Base-by-base conservation (phyloP, 2,888 invertebrate genomes). In the Aphodius granarius region DNA sequence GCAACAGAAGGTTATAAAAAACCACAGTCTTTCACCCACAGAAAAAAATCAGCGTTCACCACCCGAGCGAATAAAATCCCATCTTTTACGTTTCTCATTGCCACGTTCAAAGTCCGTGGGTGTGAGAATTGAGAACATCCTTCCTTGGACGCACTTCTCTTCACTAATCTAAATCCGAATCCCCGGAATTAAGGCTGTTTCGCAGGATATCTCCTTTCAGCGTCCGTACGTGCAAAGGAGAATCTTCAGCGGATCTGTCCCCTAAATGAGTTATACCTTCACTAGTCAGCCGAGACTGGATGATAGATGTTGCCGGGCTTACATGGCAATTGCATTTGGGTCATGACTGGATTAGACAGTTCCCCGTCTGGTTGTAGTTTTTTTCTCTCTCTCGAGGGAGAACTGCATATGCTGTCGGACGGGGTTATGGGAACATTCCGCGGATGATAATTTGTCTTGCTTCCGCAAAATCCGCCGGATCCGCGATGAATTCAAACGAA, bases 311-410 rank as follows among this genome's bases (percentile, higher is more conserved):
- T 80, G 80, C 19, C 78, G 77, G 80, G 82, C 82, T 84, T 84
- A 85, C 84, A 85, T 79, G 83, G 83, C 83, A 84, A 85, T 84
- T 83, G 85, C 85, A 85, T 85, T 85, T 84, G 83, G 85, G 84
- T 84, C 83, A 83, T 81, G 84, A 83, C 83, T 83, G 83, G 84
- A 84, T 85, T 84, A 84, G 81, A 22, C n/a, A 21, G 68, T 20
- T 3, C 13, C 43, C 43, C 43, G 43, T 43, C 43, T 43, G 43
- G 68, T 21, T 68, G 20, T 20, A 19, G 68, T 6, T 20, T 1
- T 19, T 68, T 68, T 68, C 21, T 65, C n/a, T 64, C 15, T 65
- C n/a, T 65, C 43, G 23, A 4, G 43, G 9, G 43, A 43, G 43
- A n/a, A n/a, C n/a, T 3, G 43, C 43, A 43, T 43, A 43, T 43